Evolutionary conservation across 2,797 vertebrate genomes (phyloP).

Genomic region (Parotocinclus haroldoi): DNA sequence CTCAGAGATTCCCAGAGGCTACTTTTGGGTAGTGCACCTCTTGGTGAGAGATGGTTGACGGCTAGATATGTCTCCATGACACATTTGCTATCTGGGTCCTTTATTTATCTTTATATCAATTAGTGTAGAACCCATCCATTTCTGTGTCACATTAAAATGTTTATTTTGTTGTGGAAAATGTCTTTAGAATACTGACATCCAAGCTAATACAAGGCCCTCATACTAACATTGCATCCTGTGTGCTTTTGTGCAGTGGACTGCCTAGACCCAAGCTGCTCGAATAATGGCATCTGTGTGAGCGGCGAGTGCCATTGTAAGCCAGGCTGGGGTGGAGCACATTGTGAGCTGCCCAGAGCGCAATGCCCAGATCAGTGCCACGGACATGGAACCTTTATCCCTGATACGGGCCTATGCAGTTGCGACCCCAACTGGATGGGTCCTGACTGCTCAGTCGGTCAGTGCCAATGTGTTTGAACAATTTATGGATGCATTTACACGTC

Average conservation of each 20-base stretch:
- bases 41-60: too few species aligned
- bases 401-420: constrained; percentile 94
- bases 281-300: constrained; percentile 92
- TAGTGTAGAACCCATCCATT: too few species aligned
- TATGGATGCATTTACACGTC: too few species aligned
- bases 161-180: too few species aligned
- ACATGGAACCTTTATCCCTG: constrained; percentile 93
- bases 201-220: background rate
- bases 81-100: too few species aligned
- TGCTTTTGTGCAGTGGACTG: constrained; percentile 81
- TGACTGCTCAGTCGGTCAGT: constrained; percentile 94
- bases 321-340: constrained; percentile 93
- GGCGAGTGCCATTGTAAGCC: constrained; percentile 97
- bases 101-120: too few species aligned
- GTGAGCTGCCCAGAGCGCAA: constrained; percentile 89
- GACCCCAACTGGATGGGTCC: constrained; percentile 99
- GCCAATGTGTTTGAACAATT: background rate
- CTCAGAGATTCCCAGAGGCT: too few species aligned
- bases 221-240: background rate
- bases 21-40: too few species aligned
- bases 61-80: too few species aligned
- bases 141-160: too few species aligned
- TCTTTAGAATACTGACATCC: too few species aligned
- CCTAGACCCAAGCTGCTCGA: constrained; percentile 92
- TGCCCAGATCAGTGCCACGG: constrained; percentile 98